These are phyloP conservation scores for Agrotis exclamationis DNA, from an alignment of 2,888 invertebrate genomes.

Conservation along the genomic window DNA sequence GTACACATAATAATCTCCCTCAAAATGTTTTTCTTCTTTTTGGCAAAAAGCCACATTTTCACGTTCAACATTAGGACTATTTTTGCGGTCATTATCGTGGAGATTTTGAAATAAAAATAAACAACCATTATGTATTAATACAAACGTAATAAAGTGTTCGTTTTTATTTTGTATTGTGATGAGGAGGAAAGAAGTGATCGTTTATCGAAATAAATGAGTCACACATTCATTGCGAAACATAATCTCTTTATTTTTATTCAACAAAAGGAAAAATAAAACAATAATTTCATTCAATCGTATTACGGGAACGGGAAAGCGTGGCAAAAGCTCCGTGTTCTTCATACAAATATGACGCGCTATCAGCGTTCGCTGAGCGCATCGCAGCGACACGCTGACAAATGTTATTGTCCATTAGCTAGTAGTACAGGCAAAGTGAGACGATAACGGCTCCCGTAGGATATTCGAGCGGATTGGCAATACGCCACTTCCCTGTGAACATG, in stretches of 20 bases:
- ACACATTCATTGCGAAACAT: conserved; percentile 7
- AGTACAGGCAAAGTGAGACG: conserved; percentile 71
- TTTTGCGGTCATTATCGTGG: conserved; percentile 46
- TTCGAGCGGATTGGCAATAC: conserved; percentile 78
- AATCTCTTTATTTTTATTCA: conserved; percentile 6
- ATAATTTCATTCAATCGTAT: conserved; percentile 13
- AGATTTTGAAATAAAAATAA: conserved; percentile 48
- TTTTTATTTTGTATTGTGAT: conserved; percentile 32
- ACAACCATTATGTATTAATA: conserved; percentile 33
- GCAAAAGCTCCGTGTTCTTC: conserved; percentile 22
- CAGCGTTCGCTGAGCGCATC: conserved; percentile 37
- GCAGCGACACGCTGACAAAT: conserved; percentile 64
- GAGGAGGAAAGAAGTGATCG: conserved; percentile 13
- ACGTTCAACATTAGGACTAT: conserved; percentile 50
- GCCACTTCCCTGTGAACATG: conserved; percentile 77
- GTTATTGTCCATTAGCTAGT: conserved; percentile 73
- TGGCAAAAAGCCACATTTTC: conserved; percentile 71
- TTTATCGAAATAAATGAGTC: conserved; percentile 23
- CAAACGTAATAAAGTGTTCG: conserved; percentile 20
- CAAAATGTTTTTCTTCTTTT: conserved; percentile 60
- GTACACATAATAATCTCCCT: conserved; percentile 27
- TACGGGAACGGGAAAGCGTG: conserved; percentile 10
- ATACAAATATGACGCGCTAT: conserved; percentile 53
- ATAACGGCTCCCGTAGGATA: conserved; percentile 75
- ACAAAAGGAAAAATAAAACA: conserved; percentile 9